Evolutionary conservation across 2,113 vertebrate genomes (phyloP).

Genomic region (Ochotona princeps): DNA sequence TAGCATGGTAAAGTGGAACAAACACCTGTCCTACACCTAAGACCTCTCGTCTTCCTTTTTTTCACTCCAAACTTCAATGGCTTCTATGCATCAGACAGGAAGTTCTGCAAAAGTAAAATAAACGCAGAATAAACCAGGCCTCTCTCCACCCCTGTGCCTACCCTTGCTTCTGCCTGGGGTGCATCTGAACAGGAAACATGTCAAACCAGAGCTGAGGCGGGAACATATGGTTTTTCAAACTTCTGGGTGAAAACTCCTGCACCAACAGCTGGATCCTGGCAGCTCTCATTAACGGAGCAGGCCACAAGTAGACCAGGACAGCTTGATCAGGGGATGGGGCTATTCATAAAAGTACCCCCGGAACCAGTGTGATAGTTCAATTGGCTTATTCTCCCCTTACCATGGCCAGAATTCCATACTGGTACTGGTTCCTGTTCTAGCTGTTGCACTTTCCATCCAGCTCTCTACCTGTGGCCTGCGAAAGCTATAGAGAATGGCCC

Average conservation of each 20-base stretch:
- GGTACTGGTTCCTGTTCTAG: too few species aligned
- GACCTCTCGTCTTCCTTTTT: not conserved
- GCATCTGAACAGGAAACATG: not conserved
- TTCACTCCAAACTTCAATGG: not conserved
- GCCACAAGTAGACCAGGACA: not conserved
- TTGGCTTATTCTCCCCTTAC: too few species aligned
- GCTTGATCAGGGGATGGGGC: not conserved
- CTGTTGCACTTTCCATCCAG: too few species aligned
- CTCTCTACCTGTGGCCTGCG: too few species aligned
- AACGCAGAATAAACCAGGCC: not conserved
- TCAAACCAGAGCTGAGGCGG: not conserved
- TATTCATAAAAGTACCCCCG: too few species aligned
- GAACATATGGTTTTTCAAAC: not conserved
- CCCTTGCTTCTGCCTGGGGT: not conserved
- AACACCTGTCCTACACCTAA: too few species aligned
- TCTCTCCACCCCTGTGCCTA: not conserved
- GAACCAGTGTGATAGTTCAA: too few species aligned
- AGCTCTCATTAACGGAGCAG: not conserved
- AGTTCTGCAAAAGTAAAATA: fast-evolving
- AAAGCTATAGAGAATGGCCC: too few species aligned
- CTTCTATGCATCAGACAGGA: not conserved
- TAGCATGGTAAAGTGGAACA: too few species aligned
- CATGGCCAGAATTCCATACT: too few species aligned
- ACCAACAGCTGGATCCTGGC: not conserved
- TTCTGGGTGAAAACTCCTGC: not conserved